These are phyloP conservation scores for Amblyjoppa fuscipennis DNA, from an alignment of 2,888 invertebrate genomes.

Conservation along the genomic window DNA sequence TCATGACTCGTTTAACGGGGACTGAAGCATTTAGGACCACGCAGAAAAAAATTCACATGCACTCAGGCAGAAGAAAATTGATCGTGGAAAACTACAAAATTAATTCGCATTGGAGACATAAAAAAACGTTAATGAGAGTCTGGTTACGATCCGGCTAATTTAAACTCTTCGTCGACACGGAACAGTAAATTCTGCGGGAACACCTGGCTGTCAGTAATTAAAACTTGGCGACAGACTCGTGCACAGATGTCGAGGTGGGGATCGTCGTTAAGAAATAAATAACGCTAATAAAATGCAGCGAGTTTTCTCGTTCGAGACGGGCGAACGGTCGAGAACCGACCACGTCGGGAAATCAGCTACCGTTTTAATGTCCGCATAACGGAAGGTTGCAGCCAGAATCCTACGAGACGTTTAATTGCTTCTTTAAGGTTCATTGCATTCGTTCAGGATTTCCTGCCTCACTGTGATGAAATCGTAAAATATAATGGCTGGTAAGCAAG, in stretches of 20 bases:
- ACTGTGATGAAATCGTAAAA: not conserved
- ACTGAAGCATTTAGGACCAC: constrained; percentile 33
- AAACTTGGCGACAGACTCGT: not conserved
- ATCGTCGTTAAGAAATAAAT: constrained; percentile 14
- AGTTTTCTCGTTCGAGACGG: not conserved
- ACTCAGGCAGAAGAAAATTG: not conserved
- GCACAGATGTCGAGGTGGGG: not conserved
- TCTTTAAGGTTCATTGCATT: constrained; percentile 26
- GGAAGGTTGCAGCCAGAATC: constrained; percentile 9
- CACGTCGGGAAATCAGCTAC: not conserved
- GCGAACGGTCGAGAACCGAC: not conserved
- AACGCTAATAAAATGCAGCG: constrained; percentile 40
- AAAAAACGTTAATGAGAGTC: not conserved
- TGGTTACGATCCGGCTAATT: not conserved
- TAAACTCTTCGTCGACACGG: not conserved
- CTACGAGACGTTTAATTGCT: constrained; percentile 36
- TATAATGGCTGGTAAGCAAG: not conserved
- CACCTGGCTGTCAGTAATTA: not conserved
- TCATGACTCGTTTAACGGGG: constrained; percentile 25
- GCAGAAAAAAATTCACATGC: not conserved
- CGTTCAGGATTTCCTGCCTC: not conserved
- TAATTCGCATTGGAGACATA: not conserved
- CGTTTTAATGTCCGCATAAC: constrained; percentile 27
- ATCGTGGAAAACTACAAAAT: not conserved
- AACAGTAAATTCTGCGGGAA: not conserved